A percentile compares a stretch with the other conserved stretches of the same genome.
These are phyloP conservation scores for Aplysia californica DNA, from an alignment of 1,140 invertebrate species.

Conservation along the genomic window DNA sequence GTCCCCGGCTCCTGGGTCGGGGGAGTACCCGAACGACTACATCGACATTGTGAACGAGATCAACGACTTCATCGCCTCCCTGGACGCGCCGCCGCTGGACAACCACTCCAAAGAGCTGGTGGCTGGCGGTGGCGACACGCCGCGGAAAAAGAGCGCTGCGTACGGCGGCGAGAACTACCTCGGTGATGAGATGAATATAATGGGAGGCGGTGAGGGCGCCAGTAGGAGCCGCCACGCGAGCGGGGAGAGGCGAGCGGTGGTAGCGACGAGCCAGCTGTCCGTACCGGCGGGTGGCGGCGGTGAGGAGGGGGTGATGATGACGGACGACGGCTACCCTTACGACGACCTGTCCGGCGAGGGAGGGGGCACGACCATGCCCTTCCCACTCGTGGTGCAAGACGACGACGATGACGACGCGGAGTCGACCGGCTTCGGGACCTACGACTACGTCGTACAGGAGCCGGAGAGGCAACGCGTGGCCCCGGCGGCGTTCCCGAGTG, in stretches of 20 bases:
- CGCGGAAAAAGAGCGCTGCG: too few species aligned
- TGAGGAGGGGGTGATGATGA: too few species aligned
- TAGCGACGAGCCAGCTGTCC: not conserved
- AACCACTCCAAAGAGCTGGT: conserved; percentile 25
- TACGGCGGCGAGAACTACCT: too few species aligned
- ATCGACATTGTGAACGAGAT: conserved; percentile 63
- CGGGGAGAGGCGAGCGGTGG: conserved; percentile 1
- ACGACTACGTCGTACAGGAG: too few species aligned
- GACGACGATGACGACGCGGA: too few species aligned
- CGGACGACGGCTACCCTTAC: too few species aligned
- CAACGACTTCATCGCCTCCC: conserved; percentile 61
- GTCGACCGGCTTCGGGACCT: not conserved
- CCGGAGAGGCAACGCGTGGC: too few species aligned
- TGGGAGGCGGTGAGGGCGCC: too few species aligned
- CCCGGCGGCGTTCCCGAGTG: too few species aligned
- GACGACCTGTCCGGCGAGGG: too few species aligned
- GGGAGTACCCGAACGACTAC: conserved; percentile 57
- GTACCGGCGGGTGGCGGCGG: not conserved
- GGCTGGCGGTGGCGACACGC: too few species aligned
- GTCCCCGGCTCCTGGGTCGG: not conserved
- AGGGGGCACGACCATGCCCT: not conserved
- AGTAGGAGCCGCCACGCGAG: conserved; percentile 8
- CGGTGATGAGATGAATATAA: too few species aligned
- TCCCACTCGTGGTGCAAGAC: conserved; percentile 19
- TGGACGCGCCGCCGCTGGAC: conserved; percentile 45